Evolutionary conservation across 2,113 vertebrate species (phyloP), one percentile per base, ranked within the genome.

Genomic region (Platycercus adscitus): DNA sequence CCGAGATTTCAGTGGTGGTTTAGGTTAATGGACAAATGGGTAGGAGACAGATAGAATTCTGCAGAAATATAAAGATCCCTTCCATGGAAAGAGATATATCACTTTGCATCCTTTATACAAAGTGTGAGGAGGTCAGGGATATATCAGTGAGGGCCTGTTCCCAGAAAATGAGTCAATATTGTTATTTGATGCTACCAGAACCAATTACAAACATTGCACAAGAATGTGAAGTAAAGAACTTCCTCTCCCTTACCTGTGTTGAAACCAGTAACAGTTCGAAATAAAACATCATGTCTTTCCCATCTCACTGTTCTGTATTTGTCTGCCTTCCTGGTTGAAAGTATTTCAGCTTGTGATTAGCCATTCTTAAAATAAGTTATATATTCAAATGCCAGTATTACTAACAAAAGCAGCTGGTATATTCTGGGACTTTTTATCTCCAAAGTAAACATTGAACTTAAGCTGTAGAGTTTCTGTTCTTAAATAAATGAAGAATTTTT

Each of bases 21-120:
- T 19, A 1, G 4, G 1, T 81, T 73, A 9, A 3, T 3, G 15
- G 3, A 8, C 4, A 52, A 81, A 68, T 26, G 13, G 3, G 7
- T 61, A 17, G 9, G 29, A 86, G 4, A 3, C 17, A 9, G 5
- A 41, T 31, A 50, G 16, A 33, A 7, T 23, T 81, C 12, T 88
- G 23, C 14, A 71, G 33, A 91, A 55, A 46, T 17, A 78, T 9
- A 46, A 79, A 55, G 8, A 69, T 28, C 33, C 9, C 5, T 78
- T 55, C 10, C 14, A 13, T 4, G 0, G 11, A 12, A 4, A 3
- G 8, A 61, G 16, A 29, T 15, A 7, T 11, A 78, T 39, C 7
- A 80, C 23, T 10, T 83, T 39, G 13, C 4, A 17, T 2, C 1
- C 4, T 88, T 80, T 77, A 33, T 24, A 41, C 2, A 49, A 60